Evolutionary conservation across 2,888 invertebrate species (phyloP).

Genomic region (Pandemis cinnamomeana): DNA sequence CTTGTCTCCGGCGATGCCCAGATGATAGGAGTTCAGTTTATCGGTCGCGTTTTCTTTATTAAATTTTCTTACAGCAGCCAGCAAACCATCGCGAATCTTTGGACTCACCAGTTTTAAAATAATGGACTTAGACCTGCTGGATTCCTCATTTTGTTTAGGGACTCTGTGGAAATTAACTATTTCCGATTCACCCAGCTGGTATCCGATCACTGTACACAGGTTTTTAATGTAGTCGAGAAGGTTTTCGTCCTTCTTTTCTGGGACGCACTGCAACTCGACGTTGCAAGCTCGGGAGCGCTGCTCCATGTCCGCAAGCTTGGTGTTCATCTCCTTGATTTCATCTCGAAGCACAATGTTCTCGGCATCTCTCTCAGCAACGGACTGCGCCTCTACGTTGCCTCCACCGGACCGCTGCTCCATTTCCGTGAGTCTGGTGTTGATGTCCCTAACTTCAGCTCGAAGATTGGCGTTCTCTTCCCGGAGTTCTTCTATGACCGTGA

Average conservation of each 20-base stretch:
- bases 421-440: background rate
- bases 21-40: constrained; percentile 18
- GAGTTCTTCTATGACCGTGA: background rate
- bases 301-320: background rate
- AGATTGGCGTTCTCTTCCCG: background rate
- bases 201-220: background rate
- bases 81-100: constrained; percentile 7
- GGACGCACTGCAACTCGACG: constrained; percentile 11
- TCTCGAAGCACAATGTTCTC: too few species aligned
- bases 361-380: too few species aligned
- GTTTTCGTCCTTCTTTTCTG: background rate
- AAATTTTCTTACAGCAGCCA: constrained; percentile 18
- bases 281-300: constrained; percentile 1
- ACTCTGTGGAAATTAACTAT: background rate
- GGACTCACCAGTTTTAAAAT: constrained; percentile 7
- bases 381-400: too few species aligned
- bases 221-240: background rate
- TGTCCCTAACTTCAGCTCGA: background rate
- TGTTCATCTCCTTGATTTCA: constrained; percentile 2
- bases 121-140: background rate
- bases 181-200: background rate
- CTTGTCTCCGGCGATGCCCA: constrained; percentile 10
- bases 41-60: constrained; percentile 12
- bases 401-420: too few species aligned
- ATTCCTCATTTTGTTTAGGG: background rate